Evolutionary conservation across 1,140 invertebrate genomes (phyloP), one percentile per base, ranked within the genome.

Genomic region (Meloidogyne exigua): DNA sequence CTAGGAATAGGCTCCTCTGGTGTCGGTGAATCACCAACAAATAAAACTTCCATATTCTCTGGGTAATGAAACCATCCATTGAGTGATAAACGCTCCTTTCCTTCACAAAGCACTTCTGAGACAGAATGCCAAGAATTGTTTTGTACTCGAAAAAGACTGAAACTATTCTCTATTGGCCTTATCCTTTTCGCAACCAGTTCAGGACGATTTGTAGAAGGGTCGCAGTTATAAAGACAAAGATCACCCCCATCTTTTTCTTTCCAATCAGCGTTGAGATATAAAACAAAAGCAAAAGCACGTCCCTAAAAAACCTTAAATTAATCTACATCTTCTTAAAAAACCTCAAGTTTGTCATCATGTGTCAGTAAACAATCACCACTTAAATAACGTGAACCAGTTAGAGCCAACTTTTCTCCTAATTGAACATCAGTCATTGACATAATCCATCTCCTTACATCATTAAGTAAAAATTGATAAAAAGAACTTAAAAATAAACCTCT

Each of bases 21-120:
- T 0, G 57, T 28, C 4, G 82, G 75, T 4, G 82, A 28, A n/a
- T 42, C 62, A 44, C 44, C 76, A 73, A 80, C 76, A 69, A 32
- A 39, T n/a, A 82, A 64, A 15, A 63, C 21, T 1, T 49, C 62
- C 26, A 67, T 64, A 5, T 77, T 36, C 11, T 76, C 82, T 21
- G 84, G 65, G 39, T 68, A 69, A 72, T 83, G 84, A 68, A 85
- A 83, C 82, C 82, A 83, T 42, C 82, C 82, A 68, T 83, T 83
- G n/a, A 83, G 62, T 23, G 84, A 83, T 18, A 86, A 49, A 23
- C 82, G 81, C 15, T 36, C 28, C 36, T 83, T 76, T 0, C 69
- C 68, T 5, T 76, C 57, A 26, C 18, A 57, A 28, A 84, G 44
- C 3, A 85, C 81, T 72, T 83, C 82, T n/a, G 49, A 42, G 15